These are phyloP conservation scores for Alces alces DNA, from an alignment of 2,113 vertebrate genomes.

Conservation along the genomic window DNA sequence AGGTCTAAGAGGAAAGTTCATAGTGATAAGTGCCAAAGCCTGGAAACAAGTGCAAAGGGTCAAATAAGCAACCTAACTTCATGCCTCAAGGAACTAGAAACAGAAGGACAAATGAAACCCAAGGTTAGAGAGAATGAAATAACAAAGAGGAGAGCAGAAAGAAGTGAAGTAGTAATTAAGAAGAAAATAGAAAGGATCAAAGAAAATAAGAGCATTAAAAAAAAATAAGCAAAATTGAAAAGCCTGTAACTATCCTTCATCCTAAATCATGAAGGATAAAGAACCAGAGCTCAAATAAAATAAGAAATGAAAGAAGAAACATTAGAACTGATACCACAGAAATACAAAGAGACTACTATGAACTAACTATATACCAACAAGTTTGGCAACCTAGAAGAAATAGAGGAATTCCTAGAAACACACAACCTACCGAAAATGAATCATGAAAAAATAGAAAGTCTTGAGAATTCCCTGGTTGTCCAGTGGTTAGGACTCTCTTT, in stretches of 20 bases:
- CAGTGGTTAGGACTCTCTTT: not conserved
- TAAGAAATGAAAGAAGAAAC: not conserved
- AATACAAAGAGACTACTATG: not conserved
- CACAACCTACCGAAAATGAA: not conserved
- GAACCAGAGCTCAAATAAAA: not conserved
- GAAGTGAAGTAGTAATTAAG: not conserved
- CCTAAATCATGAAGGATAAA: not conserved
- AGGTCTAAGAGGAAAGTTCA: not conserved
- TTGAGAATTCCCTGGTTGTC: not conserved
- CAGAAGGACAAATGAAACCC: not conserved
- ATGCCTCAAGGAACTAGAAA: not conserved
- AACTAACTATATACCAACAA: not conserved
- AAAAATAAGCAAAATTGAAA: not conserved
- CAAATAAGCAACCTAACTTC: not conserved
- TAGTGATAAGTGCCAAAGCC: not conserved
- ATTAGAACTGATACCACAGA: not conserved
- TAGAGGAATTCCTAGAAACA: not conserved
- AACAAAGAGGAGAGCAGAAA: not conserved
- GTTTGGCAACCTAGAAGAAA: not conserved
- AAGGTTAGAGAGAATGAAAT: not conserved
- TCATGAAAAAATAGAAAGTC: not conserved
- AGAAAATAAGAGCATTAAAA: not conserved
- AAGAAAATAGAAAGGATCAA: not conserved
- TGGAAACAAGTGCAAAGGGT: not conserved
- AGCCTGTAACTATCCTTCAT: not conserved